A percentile compares a stretch with the other conserved stretches of the same genome.
phyloP scores from a whole-genome alignment of 2,113 vertebrate species.

The Tricholaema leucomelas region DNA sequence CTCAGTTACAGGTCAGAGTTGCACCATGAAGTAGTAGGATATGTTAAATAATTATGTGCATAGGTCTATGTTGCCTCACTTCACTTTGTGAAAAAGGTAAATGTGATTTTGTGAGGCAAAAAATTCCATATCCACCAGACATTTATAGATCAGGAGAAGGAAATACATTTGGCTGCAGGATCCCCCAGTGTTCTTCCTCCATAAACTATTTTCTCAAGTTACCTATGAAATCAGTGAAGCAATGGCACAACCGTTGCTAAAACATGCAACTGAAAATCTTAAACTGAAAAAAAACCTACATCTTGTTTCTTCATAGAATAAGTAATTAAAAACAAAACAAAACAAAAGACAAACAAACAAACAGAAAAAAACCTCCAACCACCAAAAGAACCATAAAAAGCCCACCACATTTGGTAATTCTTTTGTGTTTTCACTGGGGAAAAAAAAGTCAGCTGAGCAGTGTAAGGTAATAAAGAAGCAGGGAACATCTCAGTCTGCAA shows the following conservation, averaged over 20 bases:
- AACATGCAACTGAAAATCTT: neutral
- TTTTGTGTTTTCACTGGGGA: neutral
- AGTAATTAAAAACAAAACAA: neutral
- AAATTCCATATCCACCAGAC: conserved; percentile 35
- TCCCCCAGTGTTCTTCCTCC: conserved; percentile 28
- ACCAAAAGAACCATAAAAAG: too few relatives aligned
- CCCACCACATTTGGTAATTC: neutral
- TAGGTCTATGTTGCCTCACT: conserved; percentile 24
- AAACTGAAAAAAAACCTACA: neutral
- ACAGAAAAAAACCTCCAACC: too few relatives aligned
- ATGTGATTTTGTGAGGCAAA: conserved; percentile 48
- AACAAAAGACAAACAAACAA: too few relatives aligned
- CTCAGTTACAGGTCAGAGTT: conserved; percentile 57
- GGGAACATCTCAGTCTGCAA: neutral
- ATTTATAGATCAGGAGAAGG: conserved; percentile 46
- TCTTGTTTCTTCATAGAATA: neutral
- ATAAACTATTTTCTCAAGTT: conserved; percentile 63
- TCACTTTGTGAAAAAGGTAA: conserved; percentile 40
- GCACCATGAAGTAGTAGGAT: conserved; percentile 56
- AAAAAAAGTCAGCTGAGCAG: neutral
- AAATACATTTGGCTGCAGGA: conserved; percentile 42
- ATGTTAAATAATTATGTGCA: conserved; percentile 52
- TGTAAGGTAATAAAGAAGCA: neutral
- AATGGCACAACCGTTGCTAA: conserved; percentile 10
- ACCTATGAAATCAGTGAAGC: conserved; percentile 42